Percentiles rank a stretch among this genome's conserved stretches.
These are phyloP conservation scores for Chrysolina haemoptera DNA, from an alignment of 2,888 invertebrate genomes.

Conservation along the genomic window DNA sequence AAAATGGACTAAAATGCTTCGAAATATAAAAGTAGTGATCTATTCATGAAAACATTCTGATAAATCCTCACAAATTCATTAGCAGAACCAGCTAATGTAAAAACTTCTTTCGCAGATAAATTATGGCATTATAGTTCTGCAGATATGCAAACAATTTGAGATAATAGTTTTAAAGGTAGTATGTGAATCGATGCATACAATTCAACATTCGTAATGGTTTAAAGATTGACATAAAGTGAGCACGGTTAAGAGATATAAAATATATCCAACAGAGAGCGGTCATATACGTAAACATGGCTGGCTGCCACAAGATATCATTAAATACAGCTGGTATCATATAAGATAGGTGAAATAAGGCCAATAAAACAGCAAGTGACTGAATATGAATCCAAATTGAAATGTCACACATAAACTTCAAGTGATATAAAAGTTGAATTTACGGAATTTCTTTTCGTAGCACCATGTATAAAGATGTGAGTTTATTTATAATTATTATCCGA, in stretches of 20 bases:
- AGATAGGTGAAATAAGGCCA: slow-evolving; percentile 67
- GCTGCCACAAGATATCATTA: slow-evolving; percentile 62
- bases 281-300: slow-evolving; percentile 59
- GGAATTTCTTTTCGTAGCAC: slow-evolving; percentile 44
- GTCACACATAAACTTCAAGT: slow-evolving; percentile 62
- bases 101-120: slow-evolving; percentile 25
- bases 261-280: slow-evolving; percentile 59
- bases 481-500: slow-evolving; percentile 19
- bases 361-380: slow-evolving; percentile 69
- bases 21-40: neutral
- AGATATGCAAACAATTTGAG: slow-evolving; percentile 31
- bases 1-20: neutral
- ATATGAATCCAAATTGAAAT: slow-evolving; percentile 68
- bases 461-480: slow-evolving; percentile 25
- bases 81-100: slow-evolving; percentile 5
- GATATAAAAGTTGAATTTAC: slow-evolving; percentile 50
- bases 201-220: slow-evolving; percentile 28
- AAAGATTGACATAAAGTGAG: slow-evolving; percentile 61
- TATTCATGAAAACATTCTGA: neutral
- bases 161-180: slow-evolving; percentile 26
- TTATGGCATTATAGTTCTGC: slow-evolving; percentile 19
- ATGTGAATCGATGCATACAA: slow-evolving; percentile 27
- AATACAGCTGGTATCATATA: slow-evolving; percentile 63
- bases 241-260: slow-evolving; percentile 60
- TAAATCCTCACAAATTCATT: slow-evolving; percentile 26